Conservation (phyloP, 2,113 vertebrate species). For the Montifringilla adamsi region DNA sequence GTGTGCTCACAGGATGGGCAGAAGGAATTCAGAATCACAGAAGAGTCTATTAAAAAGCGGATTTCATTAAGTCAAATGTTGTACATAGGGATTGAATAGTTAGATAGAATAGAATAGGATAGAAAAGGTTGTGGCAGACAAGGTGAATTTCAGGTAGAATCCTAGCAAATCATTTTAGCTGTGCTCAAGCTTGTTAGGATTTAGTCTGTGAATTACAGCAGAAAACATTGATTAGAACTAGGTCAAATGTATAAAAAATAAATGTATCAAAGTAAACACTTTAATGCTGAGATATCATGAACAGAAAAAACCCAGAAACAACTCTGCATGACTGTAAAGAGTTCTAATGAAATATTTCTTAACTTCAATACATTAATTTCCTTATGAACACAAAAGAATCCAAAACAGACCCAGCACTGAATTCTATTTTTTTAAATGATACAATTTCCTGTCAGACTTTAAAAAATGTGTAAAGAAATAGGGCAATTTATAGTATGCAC, state of each 20-base stretch:
- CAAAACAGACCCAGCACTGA: background rate
- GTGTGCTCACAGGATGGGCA: background rate
- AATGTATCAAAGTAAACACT: slow-evolving; percentile 9
- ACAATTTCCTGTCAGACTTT: background rate
- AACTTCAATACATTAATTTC: background rate
- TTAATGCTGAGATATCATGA: slow-evolving; percentile 15
- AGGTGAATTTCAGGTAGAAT: slow-evolving; percentile 2
- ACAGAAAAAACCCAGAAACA: background rate
- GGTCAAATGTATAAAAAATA: slow-evolving; percentile 63
- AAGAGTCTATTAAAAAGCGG: background rate
- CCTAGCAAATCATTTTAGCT: slow-evolving; percentile 14
- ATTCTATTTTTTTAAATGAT: background rate
- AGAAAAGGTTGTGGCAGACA: background rate
- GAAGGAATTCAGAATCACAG: background rate
- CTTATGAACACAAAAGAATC: background rate
- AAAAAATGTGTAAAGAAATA: background rate
- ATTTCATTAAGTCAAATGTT: background rate
- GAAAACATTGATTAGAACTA: slow-evolving; percentile 51
- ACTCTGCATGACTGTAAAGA: background rate
- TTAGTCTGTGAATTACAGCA: slow-evolving; percentile 48
- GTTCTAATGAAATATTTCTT: background rate
- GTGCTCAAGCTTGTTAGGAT: background rate
- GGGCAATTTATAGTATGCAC: background rate
- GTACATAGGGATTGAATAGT: background rate
- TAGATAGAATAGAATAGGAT: background rate